Base-by-base conservation (phyloP, 2,797 vertebrate species). In the Neoniphon sammara region DNA sequence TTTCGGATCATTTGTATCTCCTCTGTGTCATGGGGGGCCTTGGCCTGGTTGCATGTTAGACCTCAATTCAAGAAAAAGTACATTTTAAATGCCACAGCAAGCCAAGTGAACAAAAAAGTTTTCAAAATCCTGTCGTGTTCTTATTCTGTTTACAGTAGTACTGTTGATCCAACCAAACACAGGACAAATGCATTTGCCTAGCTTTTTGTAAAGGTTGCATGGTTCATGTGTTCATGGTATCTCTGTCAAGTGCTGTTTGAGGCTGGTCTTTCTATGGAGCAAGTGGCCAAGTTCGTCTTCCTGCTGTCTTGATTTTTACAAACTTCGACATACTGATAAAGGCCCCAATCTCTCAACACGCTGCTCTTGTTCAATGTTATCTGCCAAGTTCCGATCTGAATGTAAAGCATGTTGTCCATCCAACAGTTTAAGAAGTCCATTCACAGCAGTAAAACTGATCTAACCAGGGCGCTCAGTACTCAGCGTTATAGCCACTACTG, bases 161-260 rank as follows among this genome's bases (percentile, higher is more conserved):
- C 74, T 65, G 31, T 73, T 70, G 76, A 73, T 70, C 64, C 59
- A 68, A 12, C 65, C 17, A 69, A 85, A 76, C 66, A 78, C 69
- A 57, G 52, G 61, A 58, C 50, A 42, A 23, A 23, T 60, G 36
- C 49, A 25, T 74, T 67, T 2, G n/a, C 57, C 18, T 54, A 7
- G 36, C 36, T 44, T 67, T 67, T 27, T 52, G 30, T 68, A 34
- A 27, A 59, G 59, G 58, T 66, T 78, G 67, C 82, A 81, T 44
- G 63, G 65, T 52, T 62, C 12, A 39, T 20, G 59, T 64, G 46
- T 27, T 36, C 9, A 21, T 9, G 27, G 27, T 63, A 68, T 57
- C 58, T 68, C 58, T 66, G 6, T 62, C 7, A 55, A 20, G 34
- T 70, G 56, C 60, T 66, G 46, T 77, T 54, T 57, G 25, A 75